These are phyloP conservation scores for Stenotaenia linearis DNA, from an alignment of 2,888 invertebrate species.

Conservation along the genomic window DNA sequence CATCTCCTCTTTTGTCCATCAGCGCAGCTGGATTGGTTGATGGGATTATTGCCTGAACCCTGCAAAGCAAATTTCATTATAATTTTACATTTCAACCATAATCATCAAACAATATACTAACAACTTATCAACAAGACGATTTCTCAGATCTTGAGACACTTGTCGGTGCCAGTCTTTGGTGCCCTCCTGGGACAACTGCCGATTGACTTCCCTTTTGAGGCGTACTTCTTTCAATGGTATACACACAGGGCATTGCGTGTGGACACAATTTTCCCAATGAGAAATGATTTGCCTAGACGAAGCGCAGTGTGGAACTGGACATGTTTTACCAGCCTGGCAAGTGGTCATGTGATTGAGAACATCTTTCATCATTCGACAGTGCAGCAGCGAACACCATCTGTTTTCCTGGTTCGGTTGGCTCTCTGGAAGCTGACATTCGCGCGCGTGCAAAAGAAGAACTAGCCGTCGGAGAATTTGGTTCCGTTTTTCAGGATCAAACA, in stretches of 20 bases:
- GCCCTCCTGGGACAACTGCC: constrained; percentile 35
- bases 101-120: too few relatives aligned
- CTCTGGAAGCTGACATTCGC: constrained; percentile 96
- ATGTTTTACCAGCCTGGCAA: constrained; percentile 87
- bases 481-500: constrained; percentile 91
- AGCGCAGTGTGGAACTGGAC: constrained; percentile 92
- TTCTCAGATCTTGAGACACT: constrained; percentile 93
- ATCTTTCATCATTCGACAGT: constrained; percentile 98
- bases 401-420: constrained; percentile 74
- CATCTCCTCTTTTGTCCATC: constrained; percentile 94
- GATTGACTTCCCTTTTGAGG: constrained; percentile 49
- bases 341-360: constrained; percentile 97
- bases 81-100: too few relatives aligned
- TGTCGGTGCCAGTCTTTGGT: constrained; percentile 96
- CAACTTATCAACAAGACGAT: constrained; percentile 98
- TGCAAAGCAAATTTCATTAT: too few relatives aligned
- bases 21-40: constrained; percentile 94
- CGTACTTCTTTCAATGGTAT: constrained; percentile 92
- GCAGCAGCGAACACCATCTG: constrained; percentile 82
- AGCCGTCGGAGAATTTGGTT: constrained; percentile 98
- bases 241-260: constrained; percentile 96
- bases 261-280: constrained; percentile 97
- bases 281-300: constrained; percentile 97
- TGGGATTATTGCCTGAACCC: constrained; percentile 98
- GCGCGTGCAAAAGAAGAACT: constrained; percentile 92